Evolutionary conservation across 2,888 invertebrate genomes (phyloP), one percentile per base, ranked within the genome.

Genomic region (Orthosia cruda): DNA sequence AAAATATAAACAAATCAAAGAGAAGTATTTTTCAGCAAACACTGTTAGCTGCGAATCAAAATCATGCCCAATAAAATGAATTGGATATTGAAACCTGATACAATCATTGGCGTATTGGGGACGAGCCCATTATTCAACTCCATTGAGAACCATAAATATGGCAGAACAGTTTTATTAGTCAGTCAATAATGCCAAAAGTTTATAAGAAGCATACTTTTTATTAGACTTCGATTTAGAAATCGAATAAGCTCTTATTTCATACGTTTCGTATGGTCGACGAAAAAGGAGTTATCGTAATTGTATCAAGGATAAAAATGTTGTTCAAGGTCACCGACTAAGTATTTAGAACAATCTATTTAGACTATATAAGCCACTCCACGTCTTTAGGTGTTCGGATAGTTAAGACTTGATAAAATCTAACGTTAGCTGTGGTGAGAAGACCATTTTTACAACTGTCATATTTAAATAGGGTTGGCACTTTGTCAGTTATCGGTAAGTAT

Each of bases 41-140:
- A 26, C 18, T 26, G 0, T 47, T 32, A 18, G n/a, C 18, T 47
- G 13, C 40, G 7, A 47, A 32, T 63, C 54, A 47, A 82, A 74
- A 26, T 16, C 15, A 61, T 45, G 54, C 2, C 59, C 47, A 70
- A 66, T 82, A 67, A 75, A 83, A 63, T 0, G 23, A 70, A 80
- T 67, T 71, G 40, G 76, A 61, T 75, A 52, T 62, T 71, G 83
- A 50, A 82, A 83, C 71, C 20, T 45, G 45, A 82, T 71, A 83
- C 66, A 16, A 45, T 26, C 15, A 63, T 62, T 59, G 68, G 62
- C 15, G 50, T 57, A 32, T 55, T 66, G 83, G 76, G 80, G 52
- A 32, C 26, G 12, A 40, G 15, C 79, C 54, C 45, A 71, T 66
- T 54, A 52, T 49, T 71, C 12, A 0, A 61, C 18, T 62, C 81